phyloP scores from a whole-genome alignment of 2,797 vertebrate genomes.

The Morus bassanus region DNA sequence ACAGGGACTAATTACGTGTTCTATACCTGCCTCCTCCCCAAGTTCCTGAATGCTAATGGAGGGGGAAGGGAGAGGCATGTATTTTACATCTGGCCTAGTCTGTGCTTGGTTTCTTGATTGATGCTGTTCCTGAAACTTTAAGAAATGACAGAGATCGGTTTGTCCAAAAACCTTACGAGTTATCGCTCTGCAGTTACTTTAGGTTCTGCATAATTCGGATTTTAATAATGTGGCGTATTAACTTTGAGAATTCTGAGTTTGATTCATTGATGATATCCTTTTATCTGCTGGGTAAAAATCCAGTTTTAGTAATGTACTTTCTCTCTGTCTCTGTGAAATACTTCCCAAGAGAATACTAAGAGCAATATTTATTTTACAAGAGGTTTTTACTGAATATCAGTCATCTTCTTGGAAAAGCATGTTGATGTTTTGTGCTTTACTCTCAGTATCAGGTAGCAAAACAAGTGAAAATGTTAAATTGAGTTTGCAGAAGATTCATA shows the following conservation, averaged over 20 bases:
- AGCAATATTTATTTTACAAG: background rate
- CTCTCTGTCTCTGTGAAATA: background rate
- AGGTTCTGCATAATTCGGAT: background rate
- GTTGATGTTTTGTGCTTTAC: background rate
- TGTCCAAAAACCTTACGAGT: background rate
- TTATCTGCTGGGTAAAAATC: background rate
- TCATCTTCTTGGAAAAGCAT: background rate
- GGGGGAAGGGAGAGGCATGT: background rate
- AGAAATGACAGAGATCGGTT: background rate
- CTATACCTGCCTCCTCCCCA: background rate
- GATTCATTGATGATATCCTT: background rate
- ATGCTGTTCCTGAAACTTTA: background rate
- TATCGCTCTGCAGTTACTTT: background rate
- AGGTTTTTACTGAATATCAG: background rate
- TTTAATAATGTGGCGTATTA: background rate
- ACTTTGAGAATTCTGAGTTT: background rate
- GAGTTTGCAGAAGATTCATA: background rate
- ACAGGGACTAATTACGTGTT: background rate
- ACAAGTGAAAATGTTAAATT: background rate
- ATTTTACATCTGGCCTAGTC: background rate
- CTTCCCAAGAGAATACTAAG: background rate
- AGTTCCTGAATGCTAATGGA: background rate
- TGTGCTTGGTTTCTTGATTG: background rate
- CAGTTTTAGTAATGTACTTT: background rate
- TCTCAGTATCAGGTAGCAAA: background rate